Conservation (phyloP, 2,888 invertebrate species). For the Philhelius pedissequus region DNA sequence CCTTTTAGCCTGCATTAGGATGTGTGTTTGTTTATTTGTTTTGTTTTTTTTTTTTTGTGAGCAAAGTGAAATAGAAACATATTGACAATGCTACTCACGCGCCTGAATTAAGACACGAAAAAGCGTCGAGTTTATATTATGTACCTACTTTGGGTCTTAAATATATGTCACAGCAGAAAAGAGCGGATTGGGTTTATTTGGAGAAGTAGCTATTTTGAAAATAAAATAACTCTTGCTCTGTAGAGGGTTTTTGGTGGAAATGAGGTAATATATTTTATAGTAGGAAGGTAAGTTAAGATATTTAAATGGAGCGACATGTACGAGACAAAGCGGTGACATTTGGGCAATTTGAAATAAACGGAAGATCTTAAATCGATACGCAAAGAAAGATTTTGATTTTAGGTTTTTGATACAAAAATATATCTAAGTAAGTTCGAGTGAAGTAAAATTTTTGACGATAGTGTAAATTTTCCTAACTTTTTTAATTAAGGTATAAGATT, state of each 20-base stretch:
- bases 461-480: too few relatives aligned
- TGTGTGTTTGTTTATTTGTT: neutral
- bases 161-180: neutral
- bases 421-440: too few relatives aligned
- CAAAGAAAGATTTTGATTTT: too few relatives aligned
- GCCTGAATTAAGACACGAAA: conserved; percentile 17
- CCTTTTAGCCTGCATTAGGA: neutral
- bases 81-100: conserved; percentile 30
- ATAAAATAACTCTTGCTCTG: neutral
- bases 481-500: too few relatives aligned
- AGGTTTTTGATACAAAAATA: too few relatives aligned
- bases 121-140: neutral
- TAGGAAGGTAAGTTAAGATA: neutral
- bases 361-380: neutral
- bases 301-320: neutral
- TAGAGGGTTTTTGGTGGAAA: neutral
- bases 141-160: neutral
- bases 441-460: too few relatives aligned
- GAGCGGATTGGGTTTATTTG: neutral
- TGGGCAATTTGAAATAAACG: neutral
- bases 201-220: conserved; percentile 4
- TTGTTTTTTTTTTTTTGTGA: neutral
- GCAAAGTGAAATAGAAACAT: conserved; percentile 4
- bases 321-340: neutral
- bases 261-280: conserved; percentile 21